These are phyloP conservation scores for Sus scrofa DNA, from an alignment of 2,113 vertebrate species.

Conservation along the genomic window T2T-Sscrofa CM000819.6:139255001-139255500, in stretches of 20 bases:
- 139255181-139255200: not conserved
- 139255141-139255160: not conserved
- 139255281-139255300: not conserved
- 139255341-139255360: not conserved
- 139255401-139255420: not conserved
- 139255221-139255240: not conserved
- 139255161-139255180: not conserved
- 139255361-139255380: not conserved
- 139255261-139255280: not conserved
- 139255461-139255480: not conserved
- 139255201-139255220: not conserved
- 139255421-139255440: not conserved
- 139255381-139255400: not conserved
- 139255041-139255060: no score
- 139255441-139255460: not conserved
- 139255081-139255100: not conserved
- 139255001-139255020: no score
- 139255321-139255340: not conserved
- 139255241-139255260: not conserved
- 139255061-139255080: no score
- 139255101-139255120: not conserved
- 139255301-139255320: not conserved
- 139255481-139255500: not conserved
- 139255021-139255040: no score
- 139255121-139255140: not conserved